These are phyloP conservation scores for Actenoides hombroni DNA, from an alignment of 2,113 vertebrate genomes.

Conservation along the genomic window DNA sequence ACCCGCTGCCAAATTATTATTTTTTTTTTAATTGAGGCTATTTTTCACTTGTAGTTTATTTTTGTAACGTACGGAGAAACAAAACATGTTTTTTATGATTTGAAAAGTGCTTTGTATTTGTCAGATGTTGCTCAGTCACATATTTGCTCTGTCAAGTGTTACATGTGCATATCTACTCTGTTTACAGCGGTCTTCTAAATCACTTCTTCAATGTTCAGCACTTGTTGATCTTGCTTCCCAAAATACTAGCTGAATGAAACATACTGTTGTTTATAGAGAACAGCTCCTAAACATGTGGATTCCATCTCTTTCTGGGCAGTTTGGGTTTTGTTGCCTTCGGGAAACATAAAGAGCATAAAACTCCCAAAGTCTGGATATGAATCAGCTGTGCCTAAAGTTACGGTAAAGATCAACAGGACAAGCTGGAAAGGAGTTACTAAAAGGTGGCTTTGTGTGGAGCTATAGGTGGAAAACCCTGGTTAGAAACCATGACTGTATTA, in stretches of 20 bases:
- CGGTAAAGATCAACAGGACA: not conserved
- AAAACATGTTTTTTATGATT: not conserved
- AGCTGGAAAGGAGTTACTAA: not conserved
- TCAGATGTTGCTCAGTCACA: not conserved
- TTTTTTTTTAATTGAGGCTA: not conserved
- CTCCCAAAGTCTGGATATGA: not conserved
- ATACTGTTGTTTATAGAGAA: not conserved
- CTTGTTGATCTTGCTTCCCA: not conserved
- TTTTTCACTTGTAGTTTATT: not conserved
- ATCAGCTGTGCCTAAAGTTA: not conserved
- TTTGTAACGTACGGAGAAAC: not conserved
- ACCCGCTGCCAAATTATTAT: not conserved
- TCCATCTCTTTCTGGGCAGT: not conserved
- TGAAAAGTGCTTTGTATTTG: constrained; percentile 1
- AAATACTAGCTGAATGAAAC: constrained; percentile 11
- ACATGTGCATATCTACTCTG: not conserved
- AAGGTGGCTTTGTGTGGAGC: not conserved
- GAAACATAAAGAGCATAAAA: not conserved
- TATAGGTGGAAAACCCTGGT: not conserved
- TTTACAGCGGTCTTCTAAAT: constrained; percentile 13
- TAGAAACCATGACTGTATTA: not conserved
- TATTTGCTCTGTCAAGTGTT: not conserved
- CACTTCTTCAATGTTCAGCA: not conserved
- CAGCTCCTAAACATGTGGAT: not conserved
- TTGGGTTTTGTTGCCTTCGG: not conserved